Evolutionary conservation across 2,113 vertebrate genomes (phyloP), one percentile per base, ranked within the genome.

Genomic region (Tyto alba): DNA sequence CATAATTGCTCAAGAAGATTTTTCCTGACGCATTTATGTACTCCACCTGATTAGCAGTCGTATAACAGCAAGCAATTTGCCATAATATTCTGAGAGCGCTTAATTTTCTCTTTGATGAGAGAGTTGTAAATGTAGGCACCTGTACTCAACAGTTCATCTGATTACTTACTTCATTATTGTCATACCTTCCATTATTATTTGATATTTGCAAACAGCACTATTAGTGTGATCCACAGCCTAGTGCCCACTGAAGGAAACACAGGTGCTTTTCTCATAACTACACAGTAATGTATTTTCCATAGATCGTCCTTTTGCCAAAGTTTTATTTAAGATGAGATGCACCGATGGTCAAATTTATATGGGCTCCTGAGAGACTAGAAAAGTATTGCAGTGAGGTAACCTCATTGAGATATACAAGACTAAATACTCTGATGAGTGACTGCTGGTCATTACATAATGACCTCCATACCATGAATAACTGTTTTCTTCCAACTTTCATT

Each of bases 31-130:
- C 90, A 93, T 88, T 94, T 80, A 91, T 59, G 64, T 85, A 66
- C 90, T 96, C 89, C 72, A 93, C 79, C 96, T 97, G 93, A 96
- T 97, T 97, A 96, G 96, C 16, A 97, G 95, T 45, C 93, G 1
- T 21, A 77, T 89, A 96, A 90, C 95, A 95, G 95, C 82, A 71
- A 96, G 95, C 62, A 96, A 96, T 97, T 97, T 96, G 92, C 92
- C 73, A 29, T 95, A 92, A 96, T 96, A 95, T 93, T 96, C 96
- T 96, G 88, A 96, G 95, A 94, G 95, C 13, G 94, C 93, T 96
- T 97, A 96, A 97, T 97, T 97, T 93, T 95, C 92, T 90, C 90
- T 94, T 78, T 96, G 96, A 96, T 97, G 96, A 96, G 90, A 93
- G 96, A 89, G 96, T 74, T 94, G 95, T 92, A 96, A 97, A 96